These are phyloP conservation scores for Conus canariensis DNA, from an alignment of 2,888 invertebrate genomes.

Conservation along the genomic window DNA sequence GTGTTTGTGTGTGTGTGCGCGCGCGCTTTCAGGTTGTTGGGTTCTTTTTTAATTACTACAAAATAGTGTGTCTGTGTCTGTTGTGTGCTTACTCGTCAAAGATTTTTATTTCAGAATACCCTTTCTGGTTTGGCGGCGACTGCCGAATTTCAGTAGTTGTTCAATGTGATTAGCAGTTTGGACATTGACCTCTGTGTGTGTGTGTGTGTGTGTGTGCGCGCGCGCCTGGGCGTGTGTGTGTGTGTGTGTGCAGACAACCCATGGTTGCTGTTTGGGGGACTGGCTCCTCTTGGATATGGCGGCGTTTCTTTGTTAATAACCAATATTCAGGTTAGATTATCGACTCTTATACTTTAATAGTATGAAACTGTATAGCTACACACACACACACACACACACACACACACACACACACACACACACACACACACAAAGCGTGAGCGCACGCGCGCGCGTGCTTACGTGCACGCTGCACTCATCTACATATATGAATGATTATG, in stretches of 20 bases:
- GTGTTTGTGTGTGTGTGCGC: neutral
- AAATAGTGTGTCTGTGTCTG: too few species aligned
- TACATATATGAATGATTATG: too few species aligned
- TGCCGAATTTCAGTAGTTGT: too few species aligned
- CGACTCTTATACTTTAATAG: neutral
- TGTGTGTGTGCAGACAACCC: slow-evolving; percentile 30
- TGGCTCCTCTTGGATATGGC: slow-evolving; percentile 13
- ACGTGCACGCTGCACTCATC: too few species aligned
- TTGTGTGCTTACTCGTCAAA: too few species aligned
- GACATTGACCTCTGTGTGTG: neutral
- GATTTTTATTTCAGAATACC: too few species aligned
- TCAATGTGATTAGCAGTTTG: too few species aligned
- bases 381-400: slow-evolving; percentile 1
- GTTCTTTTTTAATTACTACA: neutral
- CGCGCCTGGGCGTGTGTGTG: slow-evolving; percentile 9
- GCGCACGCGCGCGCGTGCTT: neutral
- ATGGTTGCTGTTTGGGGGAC: slow-evolving; percentile 20
- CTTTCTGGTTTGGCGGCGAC: too few species aligned
- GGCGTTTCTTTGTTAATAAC: slow-evolving; percentile 15
- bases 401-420: slow-evolving; percentile 19
- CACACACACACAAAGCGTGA: neutral
- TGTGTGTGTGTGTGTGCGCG: slow-evolving; percentile 2
- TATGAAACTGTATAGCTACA: too few species aligned
- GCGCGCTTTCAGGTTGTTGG: neutral
- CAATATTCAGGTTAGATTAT: slow-evolving; percentile 23